Conservation (phyloP, 2,113 vertebrate species). For the Gila orcuttii region DNA sequence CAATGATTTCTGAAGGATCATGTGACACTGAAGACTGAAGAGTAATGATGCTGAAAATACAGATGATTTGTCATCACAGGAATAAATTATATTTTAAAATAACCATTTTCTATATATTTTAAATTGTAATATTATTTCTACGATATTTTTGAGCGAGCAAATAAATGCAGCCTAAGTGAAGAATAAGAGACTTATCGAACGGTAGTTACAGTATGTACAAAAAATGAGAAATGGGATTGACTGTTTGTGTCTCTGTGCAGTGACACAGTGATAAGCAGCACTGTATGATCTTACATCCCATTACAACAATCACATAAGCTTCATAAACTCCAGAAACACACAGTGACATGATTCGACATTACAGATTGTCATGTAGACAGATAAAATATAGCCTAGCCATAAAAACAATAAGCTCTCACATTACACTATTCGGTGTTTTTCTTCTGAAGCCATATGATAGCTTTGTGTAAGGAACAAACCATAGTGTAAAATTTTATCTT, state of each 20-base stretch:
- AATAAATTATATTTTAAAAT: not conserved
- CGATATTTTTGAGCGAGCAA: not conserved
- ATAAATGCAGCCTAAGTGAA: not conserved
- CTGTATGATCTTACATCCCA: not conserved
- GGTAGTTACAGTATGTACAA: not conserved
- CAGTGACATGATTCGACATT: not conserved
- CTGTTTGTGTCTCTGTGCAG: not conserved
- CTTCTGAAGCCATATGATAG: not conserved
- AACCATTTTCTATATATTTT: not conserved
- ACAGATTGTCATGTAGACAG: not conserved
- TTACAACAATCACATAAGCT: constrained; percentile 4
- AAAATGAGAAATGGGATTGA: not conserved
- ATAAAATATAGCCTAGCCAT: not conserved
- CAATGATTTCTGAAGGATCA: no score
- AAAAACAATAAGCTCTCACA: not conserved
- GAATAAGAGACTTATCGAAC: not conserved
- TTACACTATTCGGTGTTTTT: not conserved
- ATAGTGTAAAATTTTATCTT: not conserved
- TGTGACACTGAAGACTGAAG: not conserved
- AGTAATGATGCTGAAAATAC: not conserved
- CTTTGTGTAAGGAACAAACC: not conserved
- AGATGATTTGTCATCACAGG: not conserved
- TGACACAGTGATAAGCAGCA: not conserved
- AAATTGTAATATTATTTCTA: not conserved
- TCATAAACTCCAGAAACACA: constrained; percentile 3